Evolutionary conservation across 1,140 invertebrate genomes (phyloP).

Genomic region (Drosophila ironensis): DNA sequence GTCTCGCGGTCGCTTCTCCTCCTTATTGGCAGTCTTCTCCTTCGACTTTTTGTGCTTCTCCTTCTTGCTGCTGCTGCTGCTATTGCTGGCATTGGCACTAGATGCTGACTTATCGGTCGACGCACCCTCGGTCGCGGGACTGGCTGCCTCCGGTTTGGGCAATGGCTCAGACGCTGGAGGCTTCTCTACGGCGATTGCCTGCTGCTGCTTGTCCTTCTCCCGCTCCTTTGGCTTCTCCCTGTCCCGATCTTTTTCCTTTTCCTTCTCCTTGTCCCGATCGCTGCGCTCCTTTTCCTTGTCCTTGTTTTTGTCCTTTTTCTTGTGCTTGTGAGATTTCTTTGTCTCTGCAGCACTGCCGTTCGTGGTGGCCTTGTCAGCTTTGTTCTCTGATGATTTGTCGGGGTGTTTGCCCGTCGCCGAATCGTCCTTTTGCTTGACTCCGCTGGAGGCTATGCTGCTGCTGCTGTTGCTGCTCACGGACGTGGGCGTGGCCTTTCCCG

Average conservation of each 20-base stretch:
- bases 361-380: conserved; percentile 36
- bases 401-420: conserved; percentile 9
- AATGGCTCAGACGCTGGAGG: conserved; percentile 16
- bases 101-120: conserved; percentile 15
- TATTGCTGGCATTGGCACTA: conserved; percentile 10
- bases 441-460: conserved; percentile 35
- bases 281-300: conserved; percentile 81
- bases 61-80: conserved; percentile 46
- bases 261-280: conserved; percentile 76
- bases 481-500: conserved; percentile 63
- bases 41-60: conserved; percentile 72
- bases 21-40: conserved; percentile 62
- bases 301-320: conserved; percentile 84
- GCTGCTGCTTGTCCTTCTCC: conserved; percentile 45
- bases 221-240: conserved; percentile 49
- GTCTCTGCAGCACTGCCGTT: conserved; percentile 73
- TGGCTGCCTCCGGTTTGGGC: conserved; percentile 38
- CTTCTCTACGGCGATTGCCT: conserved; percentile 13
- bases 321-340: conserved; percentile 85
- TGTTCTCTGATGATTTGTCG: conserved; percentile 39
- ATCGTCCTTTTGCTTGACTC: conserved; percentile 48
- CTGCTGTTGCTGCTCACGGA: conserved; percentile 57
- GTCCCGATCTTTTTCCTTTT: conserved; percentile 47
- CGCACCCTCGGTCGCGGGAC: conserved; percentile 12
- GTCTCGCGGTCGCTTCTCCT: conserved; percentile 72